These are phyloP conservation scores for Pterocles orientalis DNA, from an alignment of 2,113 vertebrate species.

Conservation along the genomic window DNA sequence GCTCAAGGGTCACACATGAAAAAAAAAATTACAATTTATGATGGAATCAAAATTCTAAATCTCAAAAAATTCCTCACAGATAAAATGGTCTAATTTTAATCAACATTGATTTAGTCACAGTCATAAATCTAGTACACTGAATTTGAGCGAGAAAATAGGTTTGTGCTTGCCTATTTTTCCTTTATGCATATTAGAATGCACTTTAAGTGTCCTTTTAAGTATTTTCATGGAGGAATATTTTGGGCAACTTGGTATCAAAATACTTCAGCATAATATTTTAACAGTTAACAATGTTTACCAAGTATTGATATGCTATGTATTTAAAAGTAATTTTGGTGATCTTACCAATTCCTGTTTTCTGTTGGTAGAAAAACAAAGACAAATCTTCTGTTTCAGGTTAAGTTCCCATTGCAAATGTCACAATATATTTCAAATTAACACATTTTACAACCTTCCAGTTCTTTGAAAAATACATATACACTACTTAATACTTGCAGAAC, in stretches of 20 bases:
- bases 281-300: not conserved
- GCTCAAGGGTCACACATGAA: not conserved
- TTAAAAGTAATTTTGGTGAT: not conserved
- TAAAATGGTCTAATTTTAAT: not conserved
- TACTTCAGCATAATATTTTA: not conserved
- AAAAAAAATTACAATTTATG: not conserved
- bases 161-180: not conserved
- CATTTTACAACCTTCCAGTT: not conserved
- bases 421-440: not conserved
- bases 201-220: not conserved
- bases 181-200: not conserved
- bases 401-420: not conserved
- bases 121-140: not conserved
- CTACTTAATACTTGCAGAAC: not conserved
- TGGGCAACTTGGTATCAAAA: not conserved
- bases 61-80: not conserved
- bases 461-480: not conserved
- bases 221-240: not conserved
- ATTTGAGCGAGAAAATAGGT: not conserved
- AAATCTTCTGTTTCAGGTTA: not conserved
- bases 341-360: not conserved
- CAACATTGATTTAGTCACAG: not conserved
- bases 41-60: not conserved
- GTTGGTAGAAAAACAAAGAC: not conserved
- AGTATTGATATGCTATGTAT: not conserved